Conservation (phyloP, 1,140 invertebrate species). For the Oppia nitens region DNA sequence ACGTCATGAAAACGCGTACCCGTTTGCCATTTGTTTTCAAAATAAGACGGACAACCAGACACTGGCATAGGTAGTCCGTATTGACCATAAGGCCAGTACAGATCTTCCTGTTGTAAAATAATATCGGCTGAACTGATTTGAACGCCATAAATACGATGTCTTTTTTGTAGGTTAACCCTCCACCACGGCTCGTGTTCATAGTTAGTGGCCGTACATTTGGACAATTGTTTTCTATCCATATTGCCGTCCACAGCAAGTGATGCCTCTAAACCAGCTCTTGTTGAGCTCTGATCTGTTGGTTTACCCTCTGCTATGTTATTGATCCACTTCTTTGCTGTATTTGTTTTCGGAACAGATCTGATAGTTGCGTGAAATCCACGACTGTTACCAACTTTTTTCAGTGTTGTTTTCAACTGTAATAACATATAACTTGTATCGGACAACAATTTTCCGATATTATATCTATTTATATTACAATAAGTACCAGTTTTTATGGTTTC, state of each 20-base stretch:
- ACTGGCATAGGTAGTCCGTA: slow-evolving; percentile 25
- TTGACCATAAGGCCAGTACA: slow-evolving; percentile 22
- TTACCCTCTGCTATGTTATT: slow-evolving; percentile 21
- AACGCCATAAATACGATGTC: slow-evolving; percentile 20
- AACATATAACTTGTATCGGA: slow-evolving; percentile 15
- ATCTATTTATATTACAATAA: slow-evolving; percentile 22
- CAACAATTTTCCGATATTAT: slow-evolving; percentile 15
- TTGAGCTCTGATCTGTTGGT: slow-evolving; percentile 20
- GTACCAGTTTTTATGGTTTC: slow-evolving; percentile 13
- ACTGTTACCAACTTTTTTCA: slow-evolving; percentile 22
- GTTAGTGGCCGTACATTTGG: slow-evolving; percentile 18
- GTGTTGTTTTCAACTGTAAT: slow-evolving; percentile 17
- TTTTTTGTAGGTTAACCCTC: slow-evolving; percentile 23
- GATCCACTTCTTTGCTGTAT: not conserved
- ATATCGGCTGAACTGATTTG: slow-evolving; percentile 16
- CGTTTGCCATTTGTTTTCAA: slow-evolving; percentile 18
- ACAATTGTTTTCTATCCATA: not conserved
- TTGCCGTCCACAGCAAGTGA: slow-evolving; percentile 20
- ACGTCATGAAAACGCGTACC: slow-evolving; percentile 20
- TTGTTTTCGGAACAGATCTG: not conserved
- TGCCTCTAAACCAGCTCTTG: slow-evolving; percentile 12
- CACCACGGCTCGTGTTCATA: slow-evolving; percentile 24
- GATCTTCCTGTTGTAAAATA: not conserved
- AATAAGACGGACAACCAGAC: slow-evolving; percentile 21
- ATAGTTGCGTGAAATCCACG: slow-evolving; percentile 23